phyloP scores from a whole-genome alignment of 2,113 vertebrate species.

The Orthonyx spaldingii region DNA sequence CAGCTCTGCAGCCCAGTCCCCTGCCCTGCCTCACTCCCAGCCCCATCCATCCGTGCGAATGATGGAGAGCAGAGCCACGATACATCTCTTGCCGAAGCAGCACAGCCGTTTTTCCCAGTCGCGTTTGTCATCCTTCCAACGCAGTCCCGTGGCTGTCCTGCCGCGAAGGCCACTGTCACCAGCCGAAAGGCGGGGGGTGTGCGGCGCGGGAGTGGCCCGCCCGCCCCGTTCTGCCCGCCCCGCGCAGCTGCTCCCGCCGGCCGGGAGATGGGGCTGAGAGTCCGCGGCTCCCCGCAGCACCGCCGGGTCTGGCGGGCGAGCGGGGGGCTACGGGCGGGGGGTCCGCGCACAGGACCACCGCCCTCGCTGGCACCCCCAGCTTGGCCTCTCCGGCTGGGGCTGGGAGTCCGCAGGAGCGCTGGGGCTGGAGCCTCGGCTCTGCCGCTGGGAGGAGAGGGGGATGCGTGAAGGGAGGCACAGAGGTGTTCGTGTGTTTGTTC shows the following conservation, averaged over 20 bases:
- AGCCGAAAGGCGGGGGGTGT: neutral
- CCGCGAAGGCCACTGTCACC: neutral
- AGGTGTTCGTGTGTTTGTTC: too few relatives aligned
- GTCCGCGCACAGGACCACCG: too few relatives aligned
- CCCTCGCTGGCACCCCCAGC: neutral
- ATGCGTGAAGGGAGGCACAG: neutral
- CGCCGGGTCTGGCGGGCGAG: neutral
- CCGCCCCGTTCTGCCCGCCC: neutral
- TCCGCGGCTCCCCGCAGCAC: neutral
- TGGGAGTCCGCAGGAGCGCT: neutral
- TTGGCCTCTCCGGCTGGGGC: neutral
- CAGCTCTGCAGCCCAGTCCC: neutral
- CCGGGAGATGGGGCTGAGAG: slow-evolving; percentile 58
- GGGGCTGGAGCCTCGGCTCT: neutral
- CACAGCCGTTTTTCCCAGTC: neutral
- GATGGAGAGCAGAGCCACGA: neutral
- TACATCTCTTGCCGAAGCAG: too few relatives aligned
- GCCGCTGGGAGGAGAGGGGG: neutral
- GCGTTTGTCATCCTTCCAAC: neutral
- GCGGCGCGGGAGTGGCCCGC: too few relatives aligned
- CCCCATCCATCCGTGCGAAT: neutral
- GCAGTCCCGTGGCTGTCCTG: neutral
- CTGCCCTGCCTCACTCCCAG: neutral
- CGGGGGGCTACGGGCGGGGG: too few relatives aligned
- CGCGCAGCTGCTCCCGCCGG: neutral